These are phyloP conservation scores for Dione vanillae DNA, from an alignment of 2,888 invertebrate species.

Conservation along the genomic window DNA sequence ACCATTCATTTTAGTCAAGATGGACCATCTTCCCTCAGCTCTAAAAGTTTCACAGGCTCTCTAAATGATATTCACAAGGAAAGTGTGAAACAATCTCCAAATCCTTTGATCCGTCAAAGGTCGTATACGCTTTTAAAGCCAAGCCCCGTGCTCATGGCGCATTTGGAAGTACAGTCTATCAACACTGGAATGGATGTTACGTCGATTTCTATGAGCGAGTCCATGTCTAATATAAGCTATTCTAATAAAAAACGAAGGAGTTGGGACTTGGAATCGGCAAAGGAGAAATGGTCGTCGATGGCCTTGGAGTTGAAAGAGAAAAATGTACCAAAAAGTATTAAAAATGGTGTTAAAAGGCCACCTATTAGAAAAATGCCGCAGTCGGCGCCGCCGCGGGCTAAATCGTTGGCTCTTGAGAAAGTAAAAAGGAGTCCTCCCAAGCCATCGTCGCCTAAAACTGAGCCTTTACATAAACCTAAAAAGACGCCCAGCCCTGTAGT, in stretches of 20 bases:
- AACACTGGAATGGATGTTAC: constrained; percentile 76
- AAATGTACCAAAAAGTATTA: constrained; percentile 18
- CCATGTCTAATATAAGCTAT: constrained; percentile 65
- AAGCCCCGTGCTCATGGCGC: constrained; percentile 89
- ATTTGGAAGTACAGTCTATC: constrained; percentile 81
- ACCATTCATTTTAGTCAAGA: constrained; percentile 54
- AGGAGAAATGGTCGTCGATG: constrained; percentile 81
- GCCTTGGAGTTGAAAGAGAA: constrained; percentile 68
- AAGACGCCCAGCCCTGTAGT: constrained; percentile 56
- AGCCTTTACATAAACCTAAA: constrained; percentile 55
- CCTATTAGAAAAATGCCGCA: constrained; percentile 50
- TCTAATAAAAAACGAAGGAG: constrained; percentile 72
- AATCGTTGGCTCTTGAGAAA: constrained; percentile 55
- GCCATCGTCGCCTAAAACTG: constrained; percentile 55
- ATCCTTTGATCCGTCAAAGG: constrained; percentile 86
- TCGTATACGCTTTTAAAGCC: constrained; percentile 92
- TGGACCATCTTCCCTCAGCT: constrained; percentile 64
- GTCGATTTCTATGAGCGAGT: constrained; percentile 82
- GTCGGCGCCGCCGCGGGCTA: constrained; percentile 52
- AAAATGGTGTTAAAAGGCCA: constrained; percentile 35
- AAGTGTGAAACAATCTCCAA: constrained; percentile 57
- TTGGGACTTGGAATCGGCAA: constrained; percentile 78
- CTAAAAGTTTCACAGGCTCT: constrained; percentile 78
- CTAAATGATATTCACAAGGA: constrained; percentile 72
- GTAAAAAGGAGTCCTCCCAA: constrained; percentile 54